Evolutionary conservation across 2,113 vertebrate genomes (phyloP).

Genomic region (Hippocampus abdominalis): DNA sequence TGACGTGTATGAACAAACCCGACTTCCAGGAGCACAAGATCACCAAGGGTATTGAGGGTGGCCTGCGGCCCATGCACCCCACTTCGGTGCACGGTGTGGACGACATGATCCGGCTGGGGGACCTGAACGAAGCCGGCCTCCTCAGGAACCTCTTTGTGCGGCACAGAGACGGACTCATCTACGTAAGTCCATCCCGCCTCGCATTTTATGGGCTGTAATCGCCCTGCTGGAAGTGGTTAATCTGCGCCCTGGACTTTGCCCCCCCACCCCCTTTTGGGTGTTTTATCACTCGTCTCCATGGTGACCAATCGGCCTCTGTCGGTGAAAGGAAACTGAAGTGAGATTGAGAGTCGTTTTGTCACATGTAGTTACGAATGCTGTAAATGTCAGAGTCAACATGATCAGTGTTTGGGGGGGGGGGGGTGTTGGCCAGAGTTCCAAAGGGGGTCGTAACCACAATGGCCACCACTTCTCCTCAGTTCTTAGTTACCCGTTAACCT

Average conservation of each 20-base stretch:
- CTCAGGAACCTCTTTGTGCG: constrained; percentile 92
- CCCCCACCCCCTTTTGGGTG: constrained; percentile 25
- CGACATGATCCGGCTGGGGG: constrained; percentile 92
- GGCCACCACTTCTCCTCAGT: no score
- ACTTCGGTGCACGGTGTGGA: constrained; percentile 85
- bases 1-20: neutral
- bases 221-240: constrained; percentile 29
- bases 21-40: constrained; percentile 84
- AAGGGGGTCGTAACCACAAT: no score
- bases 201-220: constrained; percentile 54
- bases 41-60: constrained; percentile 62
- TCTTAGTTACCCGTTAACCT: no score
- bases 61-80: constrained; percentile 84
- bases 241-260: constrained; percentile 63
- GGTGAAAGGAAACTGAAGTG: neutral
- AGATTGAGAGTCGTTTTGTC: neutral
- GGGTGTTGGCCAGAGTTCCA: neutral
- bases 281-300: constrained; percentile 63
- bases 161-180: constrained; percentile 86
- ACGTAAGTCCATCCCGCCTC: constrained; percentile 75
- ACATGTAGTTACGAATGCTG: neutral
- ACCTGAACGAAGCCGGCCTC: constrained; percentile 90
- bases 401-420: neutral
- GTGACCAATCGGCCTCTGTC: constrained; percentile 51
- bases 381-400: neutral